Evolutionary conservation across 2,888 invertebrate species (phyloP), one percentile per base, ranked within the genome.

Genomic region (Caenorhabditis uteleia): DNA sequence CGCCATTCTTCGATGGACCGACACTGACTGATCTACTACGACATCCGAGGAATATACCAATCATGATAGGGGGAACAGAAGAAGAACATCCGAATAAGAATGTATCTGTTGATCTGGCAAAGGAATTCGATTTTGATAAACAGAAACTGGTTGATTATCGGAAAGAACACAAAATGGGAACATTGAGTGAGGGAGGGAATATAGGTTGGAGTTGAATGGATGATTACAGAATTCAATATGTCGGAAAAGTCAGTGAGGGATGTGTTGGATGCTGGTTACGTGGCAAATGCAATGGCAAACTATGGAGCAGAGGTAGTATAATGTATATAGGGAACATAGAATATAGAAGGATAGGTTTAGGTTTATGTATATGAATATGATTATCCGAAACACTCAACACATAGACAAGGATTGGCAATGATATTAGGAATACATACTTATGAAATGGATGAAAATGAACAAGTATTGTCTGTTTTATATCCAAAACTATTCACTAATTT

Each of bases 371-470:
- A 75, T 40, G 65, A 70, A 12, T 75, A 69, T 49, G 47, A 56
- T 2, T 56, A 73, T 27, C 62, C 61, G 10, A 67, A 56, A 38
- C 75, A 75, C 40, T 40, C 66, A 4, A 1, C 12, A 7, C 75
- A 75, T 50, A 69, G 70, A 3, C 70, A 75, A 18, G 72, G 73
- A 38, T 54, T 75, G 3, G 70, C 53, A 20, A 71, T 70, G 44
- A 25, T 75, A 7, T 61, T 75, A 61, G 75, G 75, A 2, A 59
- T 70, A 33, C 75, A 75, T 38, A 10, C 20, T 1, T 75, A 70
- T 21, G 62, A 72, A 25, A 50, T 27, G 44, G 68, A 70, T 27
- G 69, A 70, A 18, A 73, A 75, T 34, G 75, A 75, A 46, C 43
- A 46, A 39, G 50, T 60, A 2, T 26, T 72, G n/a, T 45, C 64